phyloP scores from a whole-genome alignment of 2,113 vertebrate genomes.

The Pterocles burchelli region DNA sequence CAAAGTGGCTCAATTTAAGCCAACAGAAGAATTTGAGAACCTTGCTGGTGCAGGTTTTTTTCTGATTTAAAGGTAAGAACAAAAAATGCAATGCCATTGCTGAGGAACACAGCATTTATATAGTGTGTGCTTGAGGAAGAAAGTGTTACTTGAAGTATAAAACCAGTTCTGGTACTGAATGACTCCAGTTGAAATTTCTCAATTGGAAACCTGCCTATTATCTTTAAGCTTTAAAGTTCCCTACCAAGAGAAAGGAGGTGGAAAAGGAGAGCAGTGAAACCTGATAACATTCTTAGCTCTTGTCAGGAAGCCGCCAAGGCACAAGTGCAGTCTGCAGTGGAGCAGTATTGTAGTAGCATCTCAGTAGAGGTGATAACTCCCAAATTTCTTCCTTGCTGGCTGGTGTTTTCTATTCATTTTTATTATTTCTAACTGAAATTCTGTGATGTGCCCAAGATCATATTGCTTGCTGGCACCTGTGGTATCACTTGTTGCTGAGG shows the following conservation, averaged over 20 bases:
- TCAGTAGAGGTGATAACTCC: background rate
- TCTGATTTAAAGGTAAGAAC: background rate
- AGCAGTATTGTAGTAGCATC: background rate
- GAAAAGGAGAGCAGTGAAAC: background rate
- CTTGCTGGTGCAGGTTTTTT: background rate
- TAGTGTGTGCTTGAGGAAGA: background rate
- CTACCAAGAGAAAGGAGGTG: background rate
- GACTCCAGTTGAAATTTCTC: background rate
- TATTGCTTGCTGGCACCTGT: background rate
- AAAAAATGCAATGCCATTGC: background rate
- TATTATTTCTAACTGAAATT: background rate
- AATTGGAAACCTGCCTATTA: background rate
- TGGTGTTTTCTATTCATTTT: background rate
- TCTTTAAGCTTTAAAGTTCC: background rate
- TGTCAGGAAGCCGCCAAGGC: background rate
- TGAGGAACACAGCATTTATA: rapidly evolving
- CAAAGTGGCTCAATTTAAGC: background rate
- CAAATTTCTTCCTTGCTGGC: background rate
- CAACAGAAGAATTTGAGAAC: background rate
- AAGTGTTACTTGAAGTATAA: background rate
- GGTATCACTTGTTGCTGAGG: background rate
- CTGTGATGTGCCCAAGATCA: background rate
- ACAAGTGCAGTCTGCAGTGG: background rate
- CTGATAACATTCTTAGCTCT: background rate
- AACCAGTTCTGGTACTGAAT: background rate